Percentiles rank a stretch among this genome's conserved stretches.
These are phyloP conservation scores for Octopus bimaculoides DNA, from an alignment of 1,140 invertebrate genomes.

Conservation along the genomic window DNA sequence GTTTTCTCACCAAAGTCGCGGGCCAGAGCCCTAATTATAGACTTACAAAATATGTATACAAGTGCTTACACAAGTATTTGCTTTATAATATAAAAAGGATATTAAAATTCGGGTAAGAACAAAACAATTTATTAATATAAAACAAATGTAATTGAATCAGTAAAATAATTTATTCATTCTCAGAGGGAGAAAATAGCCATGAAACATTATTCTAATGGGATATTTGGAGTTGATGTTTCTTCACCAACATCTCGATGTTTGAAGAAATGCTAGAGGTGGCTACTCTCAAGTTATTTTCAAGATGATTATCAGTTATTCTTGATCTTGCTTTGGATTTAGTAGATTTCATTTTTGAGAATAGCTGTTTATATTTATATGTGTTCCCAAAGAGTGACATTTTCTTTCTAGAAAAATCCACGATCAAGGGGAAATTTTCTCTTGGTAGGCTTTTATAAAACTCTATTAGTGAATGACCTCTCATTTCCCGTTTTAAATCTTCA, in stretches of 20 bases:
- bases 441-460: background rate
- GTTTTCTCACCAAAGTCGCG: too few relatives aligned
- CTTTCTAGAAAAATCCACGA: too few relatives aligned
- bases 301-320: background rate
- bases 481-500: background rate
- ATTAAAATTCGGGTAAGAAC: too few relatives aligned
- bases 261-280: background rate
- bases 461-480: constrained; percentile 3
- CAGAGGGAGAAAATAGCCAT: background rate
- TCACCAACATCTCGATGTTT: constrained; percentile 1
- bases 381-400: too few relatives aligned
- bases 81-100: too few relatives aligned
- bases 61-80: too few relatives aligned
- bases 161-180: too few relatives aligned
- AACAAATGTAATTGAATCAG: too few relatives aligned
- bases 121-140: too few relatives aligned
- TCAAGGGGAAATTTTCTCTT: background rate
- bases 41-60: too few relatives aligned
- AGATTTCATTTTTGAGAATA: constrained; percentile 8
- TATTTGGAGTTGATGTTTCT: background rate
- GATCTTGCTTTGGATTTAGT: constrained; percentile 1
- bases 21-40: too few relatives aligned
- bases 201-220: background rate
- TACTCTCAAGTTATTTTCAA: constrained; percentile 2
- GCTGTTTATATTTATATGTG: background rate